Conservation (phyloP, 2,113 vertebrate species). For the Callionymus lyra region DNA sequence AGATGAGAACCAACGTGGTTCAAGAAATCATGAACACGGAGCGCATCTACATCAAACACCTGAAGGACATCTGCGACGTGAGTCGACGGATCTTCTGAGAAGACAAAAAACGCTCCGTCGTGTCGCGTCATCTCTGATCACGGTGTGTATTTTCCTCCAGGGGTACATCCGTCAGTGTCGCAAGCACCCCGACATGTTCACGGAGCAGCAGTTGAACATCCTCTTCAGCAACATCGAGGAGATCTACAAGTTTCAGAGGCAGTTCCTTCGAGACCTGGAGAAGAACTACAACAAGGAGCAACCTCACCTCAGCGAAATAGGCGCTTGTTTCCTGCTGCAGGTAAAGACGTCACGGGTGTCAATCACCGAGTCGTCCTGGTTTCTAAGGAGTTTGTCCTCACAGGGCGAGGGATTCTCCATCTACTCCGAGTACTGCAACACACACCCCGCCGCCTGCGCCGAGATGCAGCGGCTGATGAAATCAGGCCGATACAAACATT, state of each 20-base stretch:
- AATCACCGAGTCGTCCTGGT: slow-evolving; percentile 8
- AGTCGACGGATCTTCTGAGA: neutral
- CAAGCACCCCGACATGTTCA: slow-evolving; percentile 92
- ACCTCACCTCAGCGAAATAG: slow-evolving; percentile 91
- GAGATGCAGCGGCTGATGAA: slow-evolving; percentile 89
- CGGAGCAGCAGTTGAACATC: slow-evolving; percentile 76
- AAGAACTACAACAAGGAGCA: slow-evolving; percentile 90
- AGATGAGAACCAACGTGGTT: slow-evolving; percentile 97
- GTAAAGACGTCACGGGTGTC: slow-evolving; percentile 47
- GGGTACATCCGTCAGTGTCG: slow-evolving; percentile 95
- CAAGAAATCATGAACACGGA: slow-evolving; percentile 97
- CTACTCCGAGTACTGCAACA: slow-evolving; percentile 97
- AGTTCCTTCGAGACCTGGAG: slow-evolving; percentile 89
- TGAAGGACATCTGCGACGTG: slow-evolving; percentile 96
- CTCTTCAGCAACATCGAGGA: slow-evolving; percentile 99
- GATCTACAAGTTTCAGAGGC: slow-evolving; percentile 94
- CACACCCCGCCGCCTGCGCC: slow-evolving; percentile 81
- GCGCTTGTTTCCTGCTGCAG: slow-evolving; percentile 89
- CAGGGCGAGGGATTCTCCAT: slow-evolving; percentile 91
- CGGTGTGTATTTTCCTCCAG: slow-evolving; percentile 46
- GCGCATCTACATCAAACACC: slow-evolving; percentile 93
- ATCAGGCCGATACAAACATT: slow-evolving; percentile 84
- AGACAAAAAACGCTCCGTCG: slow-evolving; percentile 12
- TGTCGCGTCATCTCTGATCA: slow-evolving; percentile 26
- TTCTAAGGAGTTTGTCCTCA: neutral